Base-by-base conservation (phyloP, 2,888 invertebrate species). In the Oasisia sp. region DNA sequence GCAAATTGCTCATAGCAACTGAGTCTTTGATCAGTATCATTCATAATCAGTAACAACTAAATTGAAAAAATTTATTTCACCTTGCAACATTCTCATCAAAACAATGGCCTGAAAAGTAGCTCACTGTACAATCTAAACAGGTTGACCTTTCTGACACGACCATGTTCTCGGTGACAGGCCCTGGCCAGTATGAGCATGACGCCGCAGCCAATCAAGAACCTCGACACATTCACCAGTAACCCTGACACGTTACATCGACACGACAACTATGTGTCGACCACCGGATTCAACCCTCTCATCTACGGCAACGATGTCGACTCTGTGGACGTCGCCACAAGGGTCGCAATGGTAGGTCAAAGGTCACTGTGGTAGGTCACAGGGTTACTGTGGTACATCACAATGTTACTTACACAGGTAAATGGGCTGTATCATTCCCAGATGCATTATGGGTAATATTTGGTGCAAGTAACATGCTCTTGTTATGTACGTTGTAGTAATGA, bases 321-420 rank as follows among this genome's bases (percentile, higher is more conserved):
- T 0, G 99, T 99, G 0, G 99, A 99, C 96, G 98, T 99, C 32
- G 99, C 99, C 12, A 99, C 99, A 0, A 97, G 99, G 93, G 99
- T 99, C 91, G 99, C 99, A 27, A 99, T 99, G 99, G 99, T 98
- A 96, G 95, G 96, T 95, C 32, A 38, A 32, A 19, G 32, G 32
- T 50, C 50, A 50, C 0, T 50, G 38, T 38, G 38, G 91, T 91
- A 32, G 32, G 32, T 89, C 19, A 32, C 90, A 32, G 90, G 32
- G 32, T 50, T 14, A 50, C 8, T 50, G 38, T 38, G 38, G 38
- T 4, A 50, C 12, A 12, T 50, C 50, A 74, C 74, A 74, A 74
- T 19, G 74, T 74, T 27, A 74, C 14, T 19, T 7, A 27, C 27
- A 74, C 50, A n/a, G 74, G 5, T 74, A 74, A 74, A n/a, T 1